Base-by-base conservation (phyloP, 2,113 vertebrate genomes). In the Chrysemys picta region DNA sequence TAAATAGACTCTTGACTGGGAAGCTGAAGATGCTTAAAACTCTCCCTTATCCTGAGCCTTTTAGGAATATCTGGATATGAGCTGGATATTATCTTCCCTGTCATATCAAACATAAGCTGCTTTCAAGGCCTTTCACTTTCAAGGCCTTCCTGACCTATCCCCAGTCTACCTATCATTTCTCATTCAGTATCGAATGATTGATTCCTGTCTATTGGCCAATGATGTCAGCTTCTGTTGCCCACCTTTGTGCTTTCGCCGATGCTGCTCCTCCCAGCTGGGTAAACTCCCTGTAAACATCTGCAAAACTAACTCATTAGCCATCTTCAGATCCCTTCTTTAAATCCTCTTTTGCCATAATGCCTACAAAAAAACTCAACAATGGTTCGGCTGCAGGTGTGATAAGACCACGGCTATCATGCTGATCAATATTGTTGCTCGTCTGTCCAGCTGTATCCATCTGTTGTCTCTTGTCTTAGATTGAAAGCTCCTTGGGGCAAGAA, bases 11-110 rank as follows among this genome's bases (percentile, higher is more conserved):
- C 38, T 17, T 12, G 10, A 16, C 0, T 35, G 84, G 35, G 54
- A 29, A 85, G 19, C 3, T 0, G 0, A 35, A 47, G 82, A 1
- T 11, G 0, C 65, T 87, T 38, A 3, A 16, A 2, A 65, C 31
- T 14, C 82, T 62, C 78, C n/a, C 35, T 72, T 65, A 3, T 31
- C 59, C 82, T 80, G 80, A 93, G 80, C 84, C 76, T 47, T 3
- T 1, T 82, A 89, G 90, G 93, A 75, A 62, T 16, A 10, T 5
- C 69, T 35, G 81, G 38, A 5, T 52, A 1, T 5, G 22, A 92
- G 59, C 78, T 62, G 59, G 59, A 62, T 62, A 31, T 16, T 62
- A 62, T 65, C 62, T 65, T 65, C 62, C 62, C 62, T 16, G 7
- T n/a, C 62, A 19, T 17, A 31, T 35, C 31, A 65, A 65, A 65